Percentiles rank a stretch among this genome's conserved stretches.
Evolutionary conservation across 2,888 invertebrate species (phyloP).

Genomic region (Zhuqinia jingwanae): DNA sequence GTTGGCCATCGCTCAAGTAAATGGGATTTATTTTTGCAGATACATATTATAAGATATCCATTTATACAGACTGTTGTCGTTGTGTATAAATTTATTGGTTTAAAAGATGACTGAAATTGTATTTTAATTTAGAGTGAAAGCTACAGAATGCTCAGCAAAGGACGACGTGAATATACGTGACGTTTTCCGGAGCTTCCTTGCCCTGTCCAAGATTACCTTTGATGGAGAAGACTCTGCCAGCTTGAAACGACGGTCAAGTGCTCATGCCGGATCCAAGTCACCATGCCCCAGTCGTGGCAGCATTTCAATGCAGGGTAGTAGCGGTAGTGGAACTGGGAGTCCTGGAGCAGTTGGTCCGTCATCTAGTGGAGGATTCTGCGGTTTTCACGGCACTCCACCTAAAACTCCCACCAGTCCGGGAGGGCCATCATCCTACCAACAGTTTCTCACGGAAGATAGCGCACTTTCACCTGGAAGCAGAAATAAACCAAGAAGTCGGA

Average conservation of each 20-base stretch:
- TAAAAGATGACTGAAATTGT: background rate
- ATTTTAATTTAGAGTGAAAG: slow-evolving; percentile 84
- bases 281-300: slow-evolving; percentile 75
- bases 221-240: slow-evolving; percentile 79
- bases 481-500: slow-evolving; percentile 85
- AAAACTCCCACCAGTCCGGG: slow-evolving; percentile 81
- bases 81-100: too few relatives aligned
- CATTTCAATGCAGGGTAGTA: slow-evolving; percentile 57
- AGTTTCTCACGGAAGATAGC: slow-evolving; percentile 80
- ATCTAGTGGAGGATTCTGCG: slow-evolving; percentile 14
- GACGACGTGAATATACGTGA: slow-evolving; percentile 90
- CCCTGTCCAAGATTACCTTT: slow-evolving; percentile 82
- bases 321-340: slow-evolving; percentile 78
- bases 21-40: too few relatives aligned
- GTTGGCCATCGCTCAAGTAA: slow-evolving; percentile 72
- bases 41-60: too few relatives aligned
- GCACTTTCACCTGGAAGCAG: slow-evolving; percentile 78
- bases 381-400: slow-evolving; percentile 81
- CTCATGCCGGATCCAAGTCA: slow-evolving; percentile 83
- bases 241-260: slow-evolving; percentile 88
- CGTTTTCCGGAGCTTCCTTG: slow-evolving; percentile 89
- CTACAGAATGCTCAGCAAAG: slow-evolving; percentile 90
- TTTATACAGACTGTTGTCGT: too few relatives aligned
- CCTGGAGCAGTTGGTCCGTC: slow-evolving; percentile 69
- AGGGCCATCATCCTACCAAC: slow-evolving; percentile 76